phyloP scores from a whole-genome alignment of 2,113 vertebrate species.

The Rafetus swinhoei region DNA sequence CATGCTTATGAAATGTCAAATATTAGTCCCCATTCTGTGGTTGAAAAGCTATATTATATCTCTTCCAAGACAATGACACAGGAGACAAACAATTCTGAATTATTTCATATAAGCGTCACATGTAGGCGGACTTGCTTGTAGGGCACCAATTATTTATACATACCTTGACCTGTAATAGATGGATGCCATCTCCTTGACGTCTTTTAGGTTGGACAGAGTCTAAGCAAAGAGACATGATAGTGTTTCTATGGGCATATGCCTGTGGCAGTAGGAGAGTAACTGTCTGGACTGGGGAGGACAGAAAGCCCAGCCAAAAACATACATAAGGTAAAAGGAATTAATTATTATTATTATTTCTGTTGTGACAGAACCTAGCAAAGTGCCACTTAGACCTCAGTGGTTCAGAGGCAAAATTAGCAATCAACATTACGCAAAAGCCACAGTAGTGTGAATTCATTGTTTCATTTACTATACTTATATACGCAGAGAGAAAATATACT shows the following conservation, averaged over 20 bases:
- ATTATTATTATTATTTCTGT: neutral
- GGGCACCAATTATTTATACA: slow-evolving; percentile 72
- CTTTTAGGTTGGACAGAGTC: slow-evolving; percentile 49
- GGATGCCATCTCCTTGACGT: slow-evolving; percentile 61
- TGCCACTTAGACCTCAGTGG: too few species aligned
- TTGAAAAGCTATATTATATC: slow-evolving; percentile 52
- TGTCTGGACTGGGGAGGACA: neutral
- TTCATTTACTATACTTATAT: neutral
- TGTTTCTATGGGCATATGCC: slow-evolving; percentile 22
- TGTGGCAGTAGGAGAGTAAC: slow-evolving; percentile 3
- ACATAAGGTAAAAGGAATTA: neutral
- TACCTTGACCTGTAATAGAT: slow-evolving; percentile 70
- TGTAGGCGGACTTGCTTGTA: slow-evolving; percentile 53
- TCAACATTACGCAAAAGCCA: neutral
- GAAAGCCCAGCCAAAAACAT: slow-evolving; percentile 16
- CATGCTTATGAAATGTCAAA: slow-evolving; percentile 56
- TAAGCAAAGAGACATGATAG: slow-evolving; percentile 19
- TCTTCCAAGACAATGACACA: slow-evolving; percentile 31
- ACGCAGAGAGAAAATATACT: too few species aligned
- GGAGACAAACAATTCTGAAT: slow-evolving; percentile 56
- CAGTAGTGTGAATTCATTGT: neutral
- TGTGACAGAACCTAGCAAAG: neutral
- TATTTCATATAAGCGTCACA: neutral
- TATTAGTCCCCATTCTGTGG: slow-evolving; percentile 41
- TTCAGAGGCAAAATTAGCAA: neutral